Evolutionary conservation across 2,797 vertebrate species (phyloP), one percentile per base, ranked within the genome.

Genomic region (Eulemur albifrons): DNA sequence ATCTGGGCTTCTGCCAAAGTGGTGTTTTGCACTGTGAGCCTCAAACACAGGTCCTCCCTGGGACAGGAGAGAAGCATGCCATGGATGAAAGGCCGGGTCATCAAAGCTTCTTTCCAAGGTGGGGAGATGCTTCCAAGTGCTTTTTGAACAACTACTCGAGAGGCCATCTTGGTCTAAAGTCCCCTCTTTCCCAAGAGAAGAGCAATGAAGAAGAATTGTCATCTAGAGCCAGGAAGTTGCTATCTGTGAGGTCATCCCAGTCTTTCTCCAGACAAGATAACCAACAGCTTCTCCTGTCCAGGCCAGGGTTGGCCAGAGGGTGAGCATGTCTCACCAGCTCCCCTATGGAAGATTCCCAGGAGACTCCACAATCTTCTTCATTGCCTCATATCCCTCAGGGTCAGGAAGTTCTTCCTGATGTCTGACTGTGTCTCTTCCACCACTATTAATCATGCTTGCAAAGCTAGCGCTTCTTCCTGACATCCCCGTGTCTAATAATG

Each of bases 391-490:
- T 90, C 25, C 48, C 52, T 77, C 45, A 63, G 90, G 88, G 65
- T 82, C 90, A 97, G 97, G 88, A 97, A 97, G 95, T 96, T 96
- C 96, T 86, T 87, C 90, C 67, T 92, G 86, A 81, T 95, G 94
- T 97, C 96, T 97, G 88, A 92, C 93, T 90, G 23, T 48, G 35
- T 72, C 88, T 96, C 69, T 90, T 80, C 82, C 59, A 93, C 90
- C 94, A 72, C 92, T 94, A 97, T 97, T 95, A 96, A 97, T 98
- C 96, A 97, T 88, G 76, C 65, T 54, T 4, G 18, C 93, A 94
- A 95, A 96, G 84, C 93, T 72, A 59, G 87, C 77, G 87, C 90
- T 92, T 93, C 80, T 81, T 79, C 76, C 89, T 97, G 97, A 97
- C 75, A 73, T 90, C 83, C 70, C 69, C 27, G 67, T 95, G 89